Evolutionary conservation across 2,797 vertebrate genomes (phyloP).

Genomic region (Sardinella longiceps): DNA sequence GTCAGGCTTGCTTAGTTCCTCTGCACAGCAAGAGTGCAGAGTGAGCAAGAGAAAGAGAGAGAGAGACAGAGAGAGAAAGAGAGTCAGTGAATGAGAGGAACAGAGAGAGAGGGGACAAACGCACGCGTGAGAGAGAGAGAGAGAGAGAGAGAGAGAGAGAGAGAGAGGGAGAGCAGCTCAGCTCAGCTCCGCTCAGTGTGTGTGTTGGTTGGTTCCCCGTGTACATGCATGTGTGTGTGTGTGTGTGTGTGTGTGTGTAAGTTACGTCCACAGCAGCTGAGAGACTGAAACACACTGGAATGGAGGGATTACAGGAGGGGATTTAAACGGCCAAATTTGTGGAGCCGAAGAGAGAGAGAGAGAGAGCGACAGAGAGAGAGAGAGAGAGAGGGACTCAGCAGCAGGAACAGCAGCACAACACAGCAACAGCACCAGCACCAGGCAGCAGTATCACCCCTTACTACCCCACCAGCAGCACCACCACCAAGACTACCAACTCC

Average conservation of each 20-base stretch:
- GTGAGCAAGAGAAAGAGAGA: constrained; percentile 50
- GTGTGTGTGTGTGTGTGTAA: neutral
- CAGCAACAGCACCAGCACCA: too few relatives aligned
- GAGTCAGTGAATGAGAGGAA: constrained; percentile 12
- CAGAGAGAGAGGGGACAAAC: constrained; percentile 40
- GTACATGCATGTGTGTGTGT: too few relatives aligned
- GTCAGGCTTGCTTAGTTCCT: constrained; percentile 68
- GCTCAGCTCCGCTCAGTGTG: too few relatives aligned
- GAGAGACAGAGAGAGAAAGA: constrained; percentile 43
- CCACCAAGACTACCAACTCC: too few relatives aligned
- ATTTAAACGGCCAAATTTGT: constrained; percentile 60
- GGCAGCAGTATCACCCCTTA: too few relatives aligned
- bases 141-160: too few relatives aligned
- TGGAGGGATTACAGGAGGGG: constrained; percentile 67
- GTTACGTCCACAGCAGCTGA: constrained; percentile 57
- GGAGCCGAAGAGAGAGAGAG: too few relatives aligned
- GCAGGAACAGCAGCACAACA: too few relatives aligned
- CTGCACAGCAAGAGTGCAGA: constrained; percentile 68
- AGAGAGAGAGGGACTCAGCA: constrained; percentile 45
- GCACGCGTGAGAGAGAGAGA: constrained; percentile 62
- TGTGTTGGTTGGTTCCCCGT: constrained; percentile 66
- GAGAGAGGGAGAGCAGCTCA: too few relatives aligned
- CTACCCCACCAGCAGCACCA: too few relatives aligned
- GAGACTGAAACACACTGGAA: constrained; percentile 62
- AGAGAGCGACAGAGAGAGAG: too few relatives aligned